phyloP scores from a whole-genome alignment of 1,140 invertebrate species.

The Zaprionus ornatus region DNA sequence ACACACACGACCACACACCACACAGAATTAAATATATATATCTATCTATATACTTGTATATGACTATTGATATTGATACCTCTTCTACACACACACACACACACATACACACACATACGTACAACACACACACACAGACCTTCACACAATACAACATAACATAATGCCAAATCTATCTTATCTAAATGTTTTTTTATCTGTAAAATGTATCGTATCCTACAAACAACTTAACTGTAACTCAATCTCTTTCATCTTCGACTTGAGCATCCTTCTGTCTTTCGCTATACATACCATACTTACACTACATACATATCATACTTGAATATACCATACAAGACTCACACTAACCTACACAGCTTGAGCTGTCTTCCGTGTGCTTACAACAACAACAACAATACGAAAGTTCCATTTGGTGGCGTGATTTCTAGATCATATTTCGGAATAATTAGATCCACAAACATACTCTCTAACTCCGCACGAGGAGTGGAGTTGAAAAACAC shows the following conservation, averaged over 20 bases:
- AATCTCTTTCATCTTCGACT: slow-evolving; percentile 22
- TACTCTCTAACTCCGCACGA: slow-evolving; percentile 11
- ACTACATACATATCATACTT: not conserved
- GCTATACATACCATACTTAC: slow-evolving; percentile 36
- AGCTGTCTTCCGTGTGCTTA: slow-evolving; percentile 15
- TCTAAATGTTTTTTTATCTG: slow-evolving; percentile 79
- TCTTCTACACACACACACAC: slow-evolving; percentile 30
- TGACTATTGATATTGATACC: slow-evolving; percentile 55
- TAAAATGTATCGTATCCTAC: slow-evolving; percentile 59
- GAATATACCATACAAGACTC: slow-evolving; percentile 27
- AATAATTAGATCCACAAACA: not conserved
- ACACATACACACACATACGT: slow-evolving; percentile 23
- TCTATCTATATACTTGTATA: slow-evolving; percentile 57
- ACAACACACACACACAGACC: slow-evolving; percentile 14
- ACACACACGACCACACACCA: slow-evolving; percentile 43
- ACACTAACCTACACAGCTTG: not conserved
- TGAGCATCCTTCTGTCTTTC: slow-evolving; percentile 25
- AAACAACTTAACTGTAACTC: slow-evolving; percentile 13
- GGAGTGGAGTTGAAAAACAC: slow-evolving; percentile 28
- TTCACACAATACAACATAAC: slow-evolving; percentile 5
- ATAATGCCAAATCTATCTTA: slow-evolving; percentile 44
- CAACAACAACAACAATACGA: not conserved
- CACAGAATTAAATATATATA: slow-evolving; percentile 55
- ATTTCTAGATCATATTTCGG: slow-evolving; percentile 4
- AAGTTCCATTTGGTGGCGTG: slow-evolving; percentile 26